Percentiles rank a stretch among this genome's conserved stretches.
Conservation (phyloP, 2,113 vertebrate species). For the Eudorcas thomsonii region DNA sequence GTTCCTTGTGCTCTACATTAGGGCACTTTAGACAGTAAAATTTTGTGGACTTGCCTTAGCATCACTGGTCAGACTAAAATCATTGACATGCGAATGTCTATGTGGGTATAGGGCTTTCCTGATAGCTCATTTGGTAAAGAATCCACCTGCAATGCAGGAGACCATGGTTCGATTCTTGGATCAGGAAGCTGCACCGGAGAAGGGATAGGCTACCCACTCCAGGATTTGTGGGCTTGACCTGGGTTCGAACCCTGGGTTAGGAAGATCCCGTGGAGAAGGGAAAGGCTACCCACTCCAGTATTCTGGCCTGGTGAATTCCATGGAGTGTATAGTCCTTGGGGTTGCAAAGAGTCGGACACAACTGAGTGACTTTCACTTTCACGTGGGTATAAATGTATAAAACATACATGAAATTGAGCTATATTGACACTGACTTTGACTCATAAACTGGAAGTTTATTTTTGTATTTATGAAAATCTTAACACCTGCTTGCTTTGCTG, state of each 20-base stretch:
- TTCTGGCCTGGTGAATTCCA: background rate
- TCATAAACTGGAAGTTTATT: background rate
- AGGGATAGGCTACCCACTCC: background rate
- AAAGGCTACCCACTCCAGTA: background rate
- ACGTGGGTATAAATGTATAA: background rate
- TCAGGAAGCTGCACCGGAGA: background rate
- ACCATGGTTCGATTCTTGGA: background rate
- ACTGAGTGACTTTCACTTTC: background rate
- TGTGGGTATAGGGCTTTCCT: background rate
- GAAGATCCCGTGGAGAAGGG: background rate
- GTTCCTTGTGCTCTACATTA: background rate
- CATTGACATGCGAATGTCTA: background rate
- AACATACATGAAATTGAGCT: background rate
- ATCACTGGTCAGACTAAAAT: background rate
- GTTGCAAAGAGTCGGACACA: background rate
- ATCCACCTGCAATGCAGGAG: background rate
- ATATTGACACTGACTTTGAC: background rate
- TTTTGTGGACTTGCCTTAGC: background rate
- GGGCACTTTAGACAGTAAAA: background rate
- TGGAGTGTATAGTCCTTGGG: background rate
- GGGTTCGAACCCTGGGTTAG: background rate
- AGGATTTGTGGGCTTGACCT: background rate
- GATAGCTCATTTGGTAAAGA: background rate
- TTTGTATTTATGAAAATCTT: slow-evolving; percentile 16
- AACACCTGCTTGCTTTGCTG: background rate